These are phyloP conservation scores for Gobio occitaniae DNA, from an alignment of 2,797 vertebrate genomes.

Conservation along the genomic window DNA sequence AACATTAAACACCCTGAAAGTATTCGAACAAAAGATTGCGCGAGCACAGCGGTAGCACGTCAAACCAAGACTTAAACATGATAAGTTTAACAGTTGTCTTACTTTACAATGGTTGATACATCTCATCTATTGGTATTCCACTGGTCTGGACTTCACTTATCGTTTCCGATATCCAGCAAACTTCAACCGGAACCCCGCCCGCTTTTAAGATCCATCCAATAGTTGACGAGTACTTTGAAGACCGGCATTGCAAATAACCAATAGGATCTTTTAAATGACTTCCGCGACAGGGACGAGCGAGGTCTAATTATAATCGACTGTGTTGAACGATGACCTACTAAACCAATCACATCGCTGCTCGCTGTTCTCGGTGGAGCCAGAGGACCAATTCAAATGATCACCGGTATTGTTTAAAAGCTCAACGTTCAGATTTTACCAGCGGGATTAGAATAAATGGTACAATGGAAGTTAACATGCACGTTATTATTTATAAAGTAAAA, in stretches of 20 bases:
- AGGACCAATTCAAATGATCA: neutral
- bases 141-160: neutral
- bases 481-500: neutral
- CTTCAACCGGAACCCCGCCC: slow-evolving; percentile 30
- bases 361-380: too few species aligned
- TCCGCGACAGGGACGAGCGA: neutral
- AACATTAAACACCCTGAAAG: neutral
- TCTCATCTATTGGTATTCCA: slow-evolving; percentile 11
- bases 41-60: neutral
- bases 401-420: neutral
- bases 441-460: neutral
- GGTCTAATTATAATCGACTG: neutral
- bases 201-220: slow-evolving; percentile 9
- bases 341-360: slow-evolving; percentile 1
- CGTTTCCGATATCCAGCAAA: slow-evolving; percentile 23
- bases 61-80: neutral
- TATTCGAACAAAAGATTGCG: neutral
- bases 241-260: slow-evolving; percentile 15
- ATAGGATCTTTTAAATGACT: neutral
- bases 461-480: too few species aligned
- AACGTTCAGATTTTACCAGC: neutral
- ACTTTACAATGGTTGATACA: slow-evolving; percentile 7
- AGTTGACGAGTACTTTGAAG: neutral
- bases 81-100: neutral
- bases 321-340: neutral